Evolutionary conservation across 2,113 vertebrate species (phyloP).

Genomic region (Sinosuthora webbiana): DNA sequence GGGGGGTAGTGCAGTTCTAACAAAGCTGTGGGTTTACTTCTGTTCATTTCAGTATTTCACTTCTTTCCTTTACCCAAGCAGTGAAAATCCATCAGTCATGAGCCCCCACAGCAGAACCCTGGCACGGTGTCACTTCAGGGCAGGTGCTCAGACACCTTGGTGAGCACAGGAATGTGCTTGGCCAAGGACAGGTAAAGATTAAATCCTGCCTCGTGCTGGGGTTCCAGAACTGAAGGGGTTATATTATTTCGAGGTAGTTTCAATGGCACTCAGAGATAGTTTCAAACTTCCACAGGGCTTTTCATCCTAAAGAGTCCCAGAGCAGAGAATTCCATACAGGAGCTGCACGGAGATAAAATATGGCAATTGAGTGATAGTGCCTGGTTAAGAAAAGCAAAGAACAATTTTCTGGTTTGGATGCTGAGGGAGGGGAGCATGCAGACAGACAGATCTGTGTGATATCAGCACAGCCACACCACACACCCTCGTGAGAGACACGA

Average conservation of each 20-base stretch:
- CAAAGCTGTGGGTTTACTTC: background rate
- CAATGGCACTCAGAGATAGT: background rate
- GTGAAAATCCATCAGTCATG: background rate
- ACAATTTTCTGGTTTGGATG: background rate
- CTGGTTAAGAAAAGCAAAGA: background rate
- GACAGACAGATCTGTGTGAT: background rate
- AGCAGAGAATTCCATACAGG: background rate
- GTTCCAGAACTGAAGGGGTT: background rate
- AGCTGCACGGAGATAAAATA: background rate
- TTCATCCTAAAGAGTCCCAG: background rate
- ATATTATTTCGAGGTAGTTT: background rate
- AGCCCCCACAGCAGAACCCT: background rate
- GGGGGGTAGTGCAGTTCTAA: background rate
- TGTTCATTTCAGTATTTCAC: background rate
- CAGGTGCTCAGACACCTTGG: background rate
- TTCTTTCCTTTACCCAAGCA: background rate
- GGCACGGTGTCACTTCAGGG: background rate
- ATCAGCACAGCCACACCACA: background rate
- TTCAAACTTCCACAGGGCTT: background rate
- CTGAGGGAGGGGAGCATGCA: background rate
- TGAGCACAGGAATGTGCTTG: background rate
- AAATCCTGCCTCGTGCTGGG: background rate
- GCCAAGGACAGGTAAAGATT: background rate
- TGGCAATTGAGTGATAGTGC: background rate
- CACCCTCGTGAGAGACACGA: background rate